These are phyloP conservation scores for Montifringilla adamsi DNA, from an alignment of 2,113 vertebrate genomes.

Conservation along the genomic window DNA sequence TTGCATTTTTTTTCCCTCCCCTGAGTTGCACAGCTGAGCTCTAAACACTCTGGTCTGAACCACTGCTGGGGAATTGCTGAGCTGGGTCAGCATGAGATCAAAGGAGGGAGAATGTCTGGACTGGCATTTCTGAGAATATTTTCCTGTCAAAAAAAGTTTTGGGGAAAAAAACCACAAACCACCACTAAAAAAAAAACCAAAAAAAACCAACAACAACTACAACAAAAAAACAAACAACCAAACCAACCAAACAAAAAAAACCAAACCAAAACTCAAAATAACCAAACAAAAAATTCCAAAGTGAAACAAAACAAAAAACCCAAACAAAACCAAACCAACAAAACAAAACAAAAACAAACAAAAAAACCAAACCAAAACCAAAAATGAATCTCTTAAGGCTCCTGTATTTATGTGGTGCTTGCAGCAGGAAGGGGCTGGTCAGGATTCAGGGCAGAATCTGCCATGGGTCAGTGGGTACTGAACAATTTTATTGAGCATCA, in stretches of 20 bases:
- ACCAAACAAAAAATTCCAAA: not conserved
- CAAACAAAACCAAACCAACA: not conserved
- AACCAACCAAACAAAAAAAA: too few relatives aligned
- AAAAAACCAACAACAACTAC: not conserved
- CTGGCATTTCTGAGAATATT: not conserved
- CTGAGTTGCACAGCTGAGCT: not conserved
- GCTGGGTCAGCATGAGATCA: not conserved
- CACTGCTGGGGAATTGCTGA: not conserved
- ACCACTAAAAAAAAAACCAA: not conserved
- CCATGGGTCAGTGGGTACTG: not conserved
- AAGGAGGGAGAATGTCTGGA: not conserved
- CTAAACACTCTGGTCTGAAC: not conserved
- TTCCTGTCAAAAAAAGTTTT: not conserved
- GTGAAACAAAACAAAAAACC: not conserved
- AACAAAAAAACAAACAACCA: too few relatives aligned
- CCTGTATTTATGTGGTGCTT: not conserved
- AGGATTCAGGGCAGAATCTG: not conserved
- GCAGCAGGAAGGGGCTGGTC: not conserved
- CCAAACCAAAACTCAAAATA: too few relatives aligned
- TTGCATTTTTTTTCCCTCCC: not conserved
- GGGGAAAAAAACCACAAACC: fast-evolving
- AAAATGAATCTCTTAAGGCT: not conserved
- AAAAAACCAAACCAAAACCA: not conserved
- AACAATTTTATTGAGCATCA: not conserved
- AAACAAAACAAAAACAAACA: too few relatives aligned